Conservation (phyloP, 2,113 vertebrate species). For the Orcinus orca region DNA sequence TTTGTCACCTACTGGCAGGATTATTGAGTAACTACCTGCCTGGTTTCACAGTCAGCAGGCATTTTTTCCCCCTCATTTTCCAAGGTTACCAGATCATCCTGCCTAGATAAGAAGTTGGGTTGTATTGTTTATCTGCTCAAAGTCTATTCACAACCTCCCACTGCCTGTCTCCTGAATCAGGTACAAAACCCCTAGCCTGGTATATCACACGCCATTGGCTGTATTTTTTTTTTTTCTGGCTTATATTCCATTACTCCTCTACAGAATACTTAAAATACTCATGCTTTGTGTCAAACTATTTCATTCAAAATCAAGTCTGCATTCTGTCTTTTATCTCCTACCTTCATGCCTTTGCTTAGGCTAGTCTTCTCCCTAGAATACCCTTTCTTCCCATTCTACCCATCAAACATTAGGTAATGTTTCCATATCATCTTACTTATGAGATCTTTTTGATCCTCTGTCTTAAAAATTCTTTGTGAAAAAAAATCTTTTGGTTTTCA, state of each 20-base stretch:
- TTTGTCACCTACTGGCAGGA: neutral
- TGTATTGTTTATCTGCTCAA: neutral
- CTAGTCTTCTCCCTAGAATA: neutral
- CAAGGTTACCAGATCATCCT: neutral
- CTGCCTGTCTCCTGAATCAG: neutral
- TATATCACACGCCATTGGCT: neutral
- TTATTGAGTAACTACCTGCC: neutral
- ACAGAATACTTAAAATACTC: neutral
- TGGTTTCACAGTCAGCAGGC: neutral
- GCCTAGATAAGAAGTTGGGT: neutral
- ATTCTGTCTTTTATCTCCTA: neutral
- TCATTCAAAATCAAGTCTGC: neutral
- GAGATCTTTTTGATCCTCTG: neutral
- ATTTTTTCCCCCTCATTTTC: neutral
- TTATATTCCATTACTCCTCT: neutral
- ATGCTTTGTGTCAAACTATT: neutral
- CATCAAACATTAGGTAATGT: neutral
- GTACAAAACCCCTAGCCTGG: neutral
- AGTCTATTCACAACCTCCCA: neutral
- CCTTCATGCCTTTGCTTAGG: neutral
- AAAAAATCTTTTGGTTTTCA: neutral
- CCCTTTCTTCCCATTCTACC: neutral
- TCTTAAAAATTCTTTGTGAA: neutral
- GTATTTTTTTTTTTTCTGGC: neutral
- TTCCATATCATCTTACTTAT: neutral